phyloP scores from a whole-genome alignment of 2,888 invertebrate genomes.

The Ophion slaviceki region DNA sequence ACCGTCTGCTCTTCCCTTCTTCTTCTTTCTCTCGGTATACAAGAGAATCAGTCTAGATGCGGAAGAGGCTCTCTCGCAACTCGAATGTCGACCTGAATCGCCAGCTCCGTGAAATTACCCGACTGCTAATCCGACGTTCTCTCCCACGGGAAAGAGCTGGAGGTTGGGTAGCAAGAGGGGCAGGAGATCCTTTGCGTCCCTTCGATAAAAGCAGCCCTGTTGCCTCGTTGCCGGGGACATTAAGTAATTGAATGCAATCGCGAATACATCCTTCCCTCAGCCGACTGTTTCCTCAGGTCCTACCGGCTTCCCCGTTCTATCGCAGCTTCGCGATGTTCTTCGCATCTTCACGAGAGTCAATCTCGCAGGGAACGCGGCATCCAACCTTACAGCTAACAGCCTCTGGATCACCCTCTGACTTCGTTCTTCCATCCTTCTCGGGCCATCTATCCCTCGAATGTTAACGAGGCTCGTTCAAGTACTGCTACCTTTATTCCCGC shows the following conservation, averaged over 20 bases:
- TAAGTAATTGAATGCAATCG: conserved; percentile 78
- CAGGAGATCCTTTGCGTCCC: conserved; percentile 49
- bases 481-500: conserved; percentile 49
- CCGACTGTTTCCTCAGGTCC: conserved; percentile 29
- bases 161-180: background rate
- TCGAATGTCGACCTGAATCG: conserved; percentile 64
- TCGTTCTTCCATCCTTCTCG: conserved; percentile 27
- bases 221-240: conserved; percentile 66
- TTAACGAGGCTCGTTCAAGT: conserved; percentile 58
- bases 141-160: conserved; percentile 36
- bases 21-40: conserved; percentile 26
- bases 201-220: conserved; percentile 57
- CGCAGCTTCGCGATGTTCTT: conserved; percentile 20
- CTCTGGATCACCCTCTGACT: conserved; percentile 24
- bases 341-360: conserved; percentile 38
- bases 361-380: conserved; percentile 35
- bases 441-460: conserved; percentile 51
- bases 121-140: conserved; percentile 55
- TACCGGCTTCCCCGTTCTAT: conserved; percentile 12
- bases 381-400: conserved; percentile 24
- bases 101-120: conserved; percentile 66
- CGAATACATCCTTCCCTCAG: conserved; percentile 60
- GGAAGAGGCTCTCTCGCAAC: conserved; percentile 25
- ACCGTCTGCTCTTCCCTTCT: background rate
- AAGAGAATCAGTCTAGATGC: conserved; percentile 42